phyloP scores from a whole-genome alignment of 2,113 vertebrate genomes.

The sheep (Ovis aries) region ARS-UI_Ramb_v3.0 NC_056055.1:84628501-84629000 shows the following conservation, averaged over 20 bases:
- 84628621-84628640: background rate
- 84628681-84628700: background rate
- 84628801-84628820: background rate
- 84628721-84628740: background rate
- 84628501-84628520: background rate
- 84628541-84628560: background rate
- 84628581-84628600: background rate
- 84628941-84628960: fast-evolving
- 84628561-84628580: background rate
- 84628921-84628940: background rate
- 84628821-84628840: background rate
- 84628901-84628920: background rate
- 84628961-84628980: background rate
- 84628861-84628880: background rate
- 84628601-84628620: background rate
- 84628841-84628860: background rate
- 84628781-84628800: background rate
- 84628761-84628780: fast-evolving
- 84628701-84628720: background rate
- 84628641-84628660: background rate
- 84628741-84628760: background rate
- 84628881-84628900: background rate
- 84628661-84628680: background rate
- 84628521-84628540: background rate
- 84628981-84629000: background rate